Evolutionary conservation across 2,888 invertebrate species (phyloP), one percentile per base, ranked within the genome.

Genomic region (Theodoxus fluviatilis): DNA sequence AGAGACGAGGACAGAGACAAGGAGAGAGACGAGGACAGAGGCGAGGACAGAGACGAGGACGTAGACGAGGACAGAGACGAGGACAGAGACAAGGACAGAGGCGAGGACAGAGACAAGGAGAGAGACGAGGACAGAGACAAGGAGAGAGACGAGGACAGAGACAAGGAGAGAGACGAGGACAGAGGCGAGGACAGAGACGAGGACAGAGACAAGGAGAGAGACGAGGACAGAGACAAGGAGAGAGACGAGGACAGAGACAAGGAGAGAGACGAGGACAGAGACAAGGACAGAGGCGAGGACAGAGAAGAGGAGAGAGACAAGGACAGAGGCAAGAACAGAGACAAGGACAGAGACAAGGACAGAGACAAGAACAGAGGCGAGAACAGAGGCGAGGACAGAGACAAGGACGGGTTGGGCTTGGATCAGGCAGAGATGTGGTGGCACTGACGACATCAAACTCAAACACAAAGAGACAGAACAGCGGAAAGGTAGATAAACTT

Each of bases 181-280:
- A 61, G 61, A 61, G 61, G 33, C 12, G 35, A 33, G n/a, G 61
- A 7, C 9, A 31, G 61, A 9, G 25, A 18, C 12, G 7, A 33
- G 7, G 22, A 55, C 12, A 55, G 12, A 55, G 12, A 18, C 12
- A 55, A 22, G 22, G 12, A 55, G 7, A 55, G 15, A 55, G 22
- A 55, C 55, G 22, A 22, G 25, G 55, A 22, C 55, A 55, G 12
- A 61, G 61, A 61, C 31, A 61, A 9, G 33, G 61, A 61, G 31
- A 61, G 61, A 61, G 31, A 61, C 31, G 33, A 9, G 33, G 61
- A 61, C 31, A 61, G 61, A 61, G 61, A 61, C 31, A 61, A 9
- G 33, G 61, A 61, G 61, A 61, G 25, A 31, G 61, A 61, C 31
- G n/a, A 33, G 33, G 61, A 61, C 31, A 61, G 61, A 61, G 61